Base-by-base conservation (phyloP, 2,888 invertebrate species). In the Trissolcus japonicus region DNA sequence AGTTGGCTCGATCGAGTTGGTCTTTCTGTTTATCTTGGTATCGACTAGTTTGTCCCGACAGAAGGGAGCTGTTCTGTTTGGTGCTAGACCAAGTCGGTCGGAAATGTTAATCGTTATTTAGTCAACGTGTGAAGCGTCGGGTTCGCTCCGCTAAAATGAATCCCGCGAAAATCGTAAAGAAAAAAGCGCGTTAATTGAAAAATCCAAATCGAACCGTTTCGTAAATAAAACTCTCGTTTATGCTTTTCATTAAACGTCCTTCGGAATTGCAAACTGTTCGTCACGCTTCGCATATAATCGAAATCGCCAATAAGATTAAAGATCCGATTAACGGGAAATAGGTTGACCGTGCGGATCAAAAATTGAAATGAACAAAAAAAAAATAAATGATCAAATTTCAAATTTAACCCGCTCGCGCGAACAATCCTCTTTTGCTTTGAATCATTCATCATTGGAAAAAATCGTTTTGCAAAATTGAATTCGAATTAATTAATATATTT, bases 231-330 rank as follows among this genome's bases (percentile, higher is more conserved):
- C 63, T 55, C 21, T 46, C 43, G 51, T 66, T 48, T 68, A 46
- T 63, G 54, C 54, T 67, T 74, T 62, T 62, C 56, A 74, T 75
- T 66, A 35, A 78, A 68, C 48, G 51, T 75, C 51, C 29, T 72
- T 71, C 61, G 40, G 29, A 72, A 66, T 71, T 78, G 56, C 55
- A 66, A 56, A 60, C 66, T 61, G 57, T 59, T 63, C 35, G 59
- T 46, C 59, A 46, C 19, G 46, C 19, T n/a, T 54, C 41, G 43
- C 35, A 43, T 29, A 54, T 21, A 54, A 65, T 19, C 41, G 60
- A 11, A 13, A 46, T 25, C 57, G 9, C 43, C 48, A 76, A 76
- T 75, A 77, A 79, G 77, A 77, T 76, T 76, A 57, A 61, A 63
- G 71, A 43, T 54, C 57, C 41, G 73, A 56, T 63, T 48, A 61